These are phyloP conservation scores for Rotaria sp. DNA, from an alignment of 2,888 invertebrate genomes.

Conservation along the genomic window DNA sequence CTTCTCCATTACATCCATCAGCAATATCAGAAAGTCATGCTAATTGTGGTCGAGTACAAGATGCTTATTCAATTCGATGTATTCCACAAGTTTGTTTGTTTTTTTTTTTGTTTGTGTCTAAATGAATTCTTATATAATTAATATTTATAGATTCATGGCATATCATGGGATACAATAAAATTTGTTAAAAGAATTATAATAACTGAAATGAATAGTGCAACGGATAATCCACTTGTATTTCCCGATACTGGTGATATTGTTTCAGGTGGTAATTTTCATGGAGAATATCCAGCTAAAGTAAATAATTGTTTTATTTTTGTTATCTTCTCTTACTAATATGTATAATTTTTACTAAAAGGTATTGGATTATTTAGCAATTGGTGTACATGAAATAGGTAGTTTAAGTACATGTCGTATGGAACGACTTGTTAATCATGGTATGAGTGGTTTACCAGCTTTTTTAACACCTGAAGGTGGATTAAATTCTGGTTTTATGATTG, in stretches of 20 bases:
- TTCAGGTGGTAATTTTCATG: conserved; percentile 67
- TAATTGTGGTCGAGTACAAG: conserved; percentile 64
- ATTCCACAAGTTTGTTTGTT: conserved; percentile 58
- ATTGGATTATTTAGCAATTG: conserved; percentile 64
- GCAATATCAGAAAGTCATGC: conserved; percentile 64
- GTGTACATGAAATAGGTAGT: conserved; percentile 63
- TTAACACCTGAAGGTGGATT: conserved; percentile 64
- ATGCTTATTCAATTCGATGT: conserved; percentile 65
- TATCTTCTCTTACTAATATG: neutral
- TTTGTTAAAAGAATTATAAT: conserved; percentile 62
- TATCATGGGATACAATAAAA: conserved; percentile 64
- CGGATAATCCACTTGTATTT: conserved; percentile 62
- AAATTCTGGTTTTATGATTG: conserved; percentile 67
- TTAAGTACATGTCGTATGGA: conserved; percentile 65
- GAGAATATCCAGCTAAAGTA: conserved; percentile 65
- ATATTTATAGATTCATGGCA: conserved; percentile 59
- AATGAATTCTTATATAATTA: neutral
- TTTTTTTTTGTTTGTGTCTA: too few species aligned
- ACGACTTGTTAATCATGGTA: conserved; percentile 63
- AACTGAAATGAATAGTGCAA: conserved; percentile 65
- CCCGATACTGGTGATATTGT: conserved; percentile 61
- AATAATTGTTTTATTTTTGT: conserved; percentile 42
- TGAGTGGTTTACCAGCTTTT: conserved; percentile 63
- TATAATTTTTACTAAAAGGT: conserved; percentile 50
- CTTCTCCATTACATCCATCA: conserved; percentile 63